These are phyloP conservation scores for Pachypanchax playfairii DNA, from an alignment of 2,113 vertebrate genomes.

Conservation along the genomic window DNA sequence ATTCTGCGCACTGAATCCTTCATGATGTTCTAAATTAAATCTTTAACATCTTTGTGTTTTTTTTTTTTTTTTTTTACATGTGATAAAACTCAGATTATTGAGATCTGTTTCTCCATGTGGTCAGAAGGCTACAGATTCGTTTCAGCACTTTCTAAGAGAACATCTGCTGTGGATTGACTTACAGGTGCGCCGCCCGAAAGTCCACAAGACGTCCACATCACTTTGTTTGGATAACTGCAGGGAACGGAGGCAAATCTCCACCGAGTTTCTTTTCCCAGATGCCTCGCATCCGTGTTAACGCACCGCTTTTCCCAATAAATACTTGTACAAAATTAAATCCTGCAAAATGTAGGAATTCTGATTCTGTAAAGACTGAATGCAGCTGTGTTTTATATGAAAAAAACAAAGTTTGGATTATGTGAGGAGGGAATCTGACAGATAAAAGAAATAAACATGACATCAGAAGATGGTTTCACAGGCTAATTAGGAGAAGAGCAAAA, in stretches of 20 bases:
- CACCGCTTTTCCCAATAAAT: neutral
- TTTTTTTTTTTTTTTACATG: too few relatives aligned
- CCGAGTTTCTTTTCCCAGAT: conserved; percentile 23
- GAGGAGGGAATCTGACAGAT: neutral
- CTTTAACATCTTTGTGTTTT: too few relatives aligned
- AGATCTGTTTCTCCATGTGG: neutral
- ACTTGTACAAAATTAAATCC: neutral
- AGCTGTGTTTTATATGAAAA: neutral
- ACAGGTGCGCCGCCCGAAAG: conserved; percentile 60
- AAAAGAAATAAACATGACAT: neutral
- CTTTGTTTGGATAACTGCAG: conserved; percentile 61
- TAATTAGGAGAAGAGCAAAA: neutral
- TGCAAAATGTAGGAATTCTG: neutral
- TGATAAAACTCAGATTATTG: too few relatives aligned
- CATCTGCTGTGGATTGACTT: conserved; percentile 71
- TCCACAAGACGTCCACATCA: conserved; percentile 42
- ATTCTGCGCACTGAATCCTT: too few relatives aligned
- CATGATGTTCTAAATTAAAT: too few relatives aligned
- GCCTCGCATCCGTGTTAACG: conserved; percentile 34
- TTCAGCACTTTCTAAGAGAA: conserved; percentile 7
- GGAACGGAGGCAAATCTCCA: conserved; percentile 28
- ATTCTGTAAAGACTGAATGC: neutral
- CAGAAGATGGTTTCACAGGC: neutral
- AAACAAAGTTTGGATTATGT: neutral
- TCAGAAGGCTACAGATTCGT: neutral